Percentiles rank a stretch among this genome's conserved stretches.
Conservation (phyloP, 92 coral and sea anemone genomes). For the Phenganax marumi region DNA sequence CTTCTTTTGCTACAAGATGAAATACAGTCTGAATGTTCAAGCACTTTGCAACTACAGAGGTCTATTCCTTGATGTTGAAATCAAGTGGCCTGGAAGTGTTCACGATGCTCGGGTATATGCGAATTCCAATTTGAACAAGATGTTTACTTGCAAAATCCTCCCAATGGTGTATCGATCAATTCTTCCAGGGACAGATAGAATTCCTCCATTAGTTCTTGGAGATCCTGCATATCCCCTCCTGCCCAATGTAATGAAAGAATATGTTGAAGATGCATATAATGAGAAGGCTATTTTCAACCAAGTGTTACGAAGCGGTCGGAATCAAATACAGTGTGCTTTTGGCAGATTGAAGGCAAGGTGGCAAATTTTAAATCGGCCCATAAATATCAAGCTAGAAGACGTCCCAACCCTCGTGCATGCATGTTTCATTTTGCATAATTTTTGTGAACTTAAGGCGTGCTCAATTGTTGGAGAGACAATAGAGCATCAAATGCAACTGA, state of each 20-base stretch:
- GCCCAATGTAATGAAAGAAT: slow-evolving; percentile 58
- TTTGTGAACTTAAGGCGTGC: slow-evolving; percentile 52
- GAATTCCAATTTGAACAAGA: slow-evolving; percentile 48
- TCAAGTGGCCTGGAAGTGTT: slow-evolving; percentile 62
- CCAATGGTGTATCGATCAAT: slow-evolving; percentile 44
- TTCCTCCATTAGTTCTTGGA: slow-evolving; percentile 49
- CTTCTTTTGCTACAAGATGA: slow-evolving; percentile 57
- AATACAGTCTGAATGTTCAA: slow-evolving; percentile 54
- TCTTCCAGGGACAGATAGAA: slow-evolving; percentile 52
- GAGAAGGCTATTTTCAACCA: slow-evolving; percentile 57
- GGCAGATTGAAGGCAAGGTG: slow-evolving; percentile 55
- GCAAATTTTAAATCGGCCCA: slow-evolving; percentile 49
- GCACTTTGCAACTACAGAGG: slow-evolving; percentile 57
- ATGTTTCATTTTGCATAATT: slow-evolving; percentile 53
- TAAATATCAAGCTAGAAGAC: slow-evolving; percentile 48
- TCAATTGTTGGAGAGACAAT: slow-evolving; percentile 28
- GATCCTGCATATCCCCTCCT: slow-evolving; percentile 56
- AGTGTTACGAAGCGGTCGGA: slow-evolving; percentile 41
- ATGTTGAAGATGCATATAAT: slow-evolving; percentile 48
- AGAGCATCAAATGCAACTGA: slow-evolving; percentile 49
- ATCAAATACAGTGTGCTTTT: slow-evolving; percentile 60
- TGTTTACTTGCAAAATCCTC: slow-evolving; percentile 50
- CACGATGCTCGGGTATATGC: slow-evolving; percentile 59
- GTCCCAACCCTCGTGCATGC: slow-evolving; percentile 49
- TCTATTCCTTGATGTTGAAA: slow-evolving; percentile 58